phyloP scores from a whole-genome alignment of 2,797 vertebrate genomes.

The Smutsia temminckii region DNA sequence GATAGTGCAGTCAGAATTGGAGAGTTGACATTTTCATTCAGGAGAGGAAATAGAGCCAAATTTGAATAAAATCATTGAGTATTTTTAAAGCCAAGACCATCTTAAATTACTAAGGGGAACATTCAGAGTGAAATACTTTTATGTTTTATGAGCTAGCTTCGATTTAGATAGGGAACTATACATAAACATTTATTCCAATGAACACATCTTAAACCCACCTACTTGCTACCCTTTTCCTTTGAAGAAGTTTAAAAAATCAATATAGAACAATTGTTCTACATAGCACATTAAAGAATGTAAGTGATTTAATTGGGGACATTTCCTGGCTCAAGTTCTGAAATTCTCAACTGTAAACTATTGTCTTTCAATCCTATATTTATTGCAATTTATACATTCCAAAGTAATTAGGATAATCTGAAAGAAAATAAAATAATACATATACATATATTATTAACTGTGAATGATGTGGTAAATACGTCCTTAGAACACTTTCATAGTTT shows the following conservation, averaged over 20 bases:
- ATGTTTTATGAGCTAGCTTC: conserved; percentile 31
- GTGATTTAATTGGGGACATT: conserved; percentile 28
- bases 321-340: conserved; percentile 36
- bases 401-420: conserved; percentile 30
- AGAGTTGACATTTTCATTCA: conserved; percentile 15
- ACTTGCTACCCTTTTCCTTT: background rate
- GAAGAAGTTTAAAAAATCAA: conserved; percentile 18
- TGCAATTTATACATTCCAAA: conserved; percentile 20
- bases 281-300: conserved; percentile 34
- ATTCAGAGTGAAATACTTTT: background rate
- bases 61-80: conserved; percentile 26
- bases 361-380: conserved; percentile 27
- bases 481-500: background rate
- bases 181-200: background rate
- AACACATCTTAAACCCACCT: background rate
- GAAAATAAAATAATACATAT: background rate
- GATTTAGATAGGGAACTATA: conserved; percentile 1
- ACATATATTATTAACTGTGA: background rate
- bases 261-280: conserved; percentile 13
- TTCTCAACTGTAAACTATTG: conserved; percentile 30
- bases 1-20: conserved; percentile 8
- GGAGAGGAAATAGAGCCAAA: background rate
- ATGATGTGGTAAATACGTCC: conserved; percentile 11
- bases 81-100: background rate
- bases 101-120: background rate